Evolutionary conservation across 2,797 vertebrate species (phyloP).

Genomic region (Neostethus bicornis): DNA sequence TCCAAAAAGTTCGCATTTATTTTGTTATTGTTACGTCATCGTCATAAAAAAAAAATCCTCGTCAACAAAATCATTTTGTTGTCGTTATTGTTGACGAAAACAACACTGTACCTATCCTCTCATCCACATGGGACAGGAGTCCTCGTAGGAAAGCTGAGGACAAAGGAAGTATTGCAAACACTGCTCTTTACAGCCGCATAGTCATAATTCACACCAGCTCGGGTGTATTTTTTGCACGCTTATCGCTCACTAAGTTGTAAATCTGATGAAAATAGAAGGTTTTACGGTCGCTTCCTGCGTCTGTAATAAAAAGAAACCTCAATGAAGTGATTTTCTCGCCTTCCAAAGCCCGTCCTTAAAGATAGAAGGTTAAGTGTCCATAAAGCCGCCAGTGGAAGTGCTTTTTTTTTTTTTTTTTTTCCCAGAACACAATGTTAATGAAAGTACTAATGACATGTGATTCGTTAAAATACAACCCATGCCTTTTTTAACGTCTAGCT

Average conservation of each 20-base stretch:
- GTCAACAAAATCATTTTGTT: too few species aligned
- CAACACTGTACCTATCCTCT: constrained; percentile 8
- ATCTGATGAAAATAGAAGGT: constrained; percentile 33
- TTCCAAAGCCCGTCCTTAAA: constrained; percentile 15
- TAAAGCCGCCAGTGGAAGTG: constrained; percentile 22
- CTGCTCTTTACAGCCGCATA: not conserved
- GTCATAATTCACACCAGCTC: constrained; percentile 35
- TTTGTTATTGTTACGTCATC: too few species aligned
- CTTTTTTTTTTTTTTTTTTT: too few species aligned
- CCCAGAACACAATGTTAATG: constrained; percentile 33
- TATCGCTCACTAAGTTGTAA: constrained; percentile 37
- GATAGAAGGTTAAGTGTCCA: constrained; percentile 32
- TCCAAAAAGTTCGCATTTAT: too few species aligned
- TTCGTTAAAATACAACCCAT: not conserved
- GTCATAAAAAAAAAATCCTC: too few species aligned
- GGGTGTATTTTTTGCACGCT: constrained; percentile 8
- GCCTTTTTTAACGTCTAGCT: constrained; percentile 23
- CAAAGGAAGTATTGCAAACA: constrained; percentile 23
- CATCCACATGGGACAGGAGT: not conserved
- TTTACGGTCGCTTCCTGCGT: constrained; percentile 9
- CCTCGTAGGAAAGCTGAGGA: constrained; percentile 8
- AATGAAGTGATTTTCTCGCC: constrained; percentile 12
- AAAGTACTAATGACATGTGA: constrained; percentile 38
- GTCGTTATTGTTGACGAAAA: too few species aligned
- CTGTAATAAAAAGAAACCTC: constrained; percentile 9